These are phyloP conservation scores for Amyelois transitella DNA, from an alignment of 1,140 invertebrate species.

Conservation along the genomic window DNA sequence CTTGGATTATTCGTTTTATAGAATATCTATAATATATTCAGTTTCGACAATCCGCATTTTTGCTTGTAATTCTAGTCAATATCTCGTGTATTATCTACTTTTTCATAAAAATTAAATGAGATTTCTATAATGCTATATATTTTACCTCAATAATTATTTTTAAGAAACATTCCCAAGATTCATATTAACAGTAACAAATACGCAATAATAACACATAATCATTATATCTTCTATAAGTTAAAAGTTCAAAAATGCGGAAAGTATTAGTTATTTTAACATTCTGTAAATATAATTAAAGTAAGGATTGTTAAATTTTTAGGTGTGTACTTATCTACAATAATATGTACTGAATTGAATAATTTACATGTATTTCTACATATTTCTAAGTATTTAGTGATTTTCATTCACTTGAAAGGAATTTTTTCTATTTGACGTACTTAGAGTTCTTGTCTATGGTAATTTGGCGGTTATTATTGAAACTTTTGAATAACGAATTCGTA, in stretches of 20 bases:
- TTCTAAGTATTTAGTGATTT: not conserved
- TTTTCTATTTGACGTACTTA: not conserved
- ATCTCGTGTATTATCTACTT: not conserved
- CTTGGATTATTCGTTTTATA: constrained; percentile 1
- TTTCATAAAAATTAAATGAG: not conserved
- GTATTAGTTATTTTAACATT: not conserved
- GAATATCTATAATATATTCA: too few relatives aligned
- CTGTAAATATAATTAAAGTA: constrained; percentile 55
- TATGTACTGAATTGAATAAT: not conserved
- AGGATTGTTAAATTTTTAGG: constrained; percentile 55
- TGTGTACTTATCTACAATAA: constrained; percentile 30
- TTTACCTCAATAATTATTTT: not conserved
- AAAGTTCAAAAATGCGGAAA: constrained; percentile 1
- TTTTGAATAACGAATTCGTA: not conserved
- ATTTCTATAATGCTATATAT: not conserved
- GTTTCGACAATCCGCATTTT: not conserved
- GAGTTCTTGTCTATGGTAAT: not conserved
- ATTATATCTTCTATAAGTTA: not conserved
- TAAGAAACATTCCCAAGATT: not conserved
- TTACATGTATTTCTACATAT: not conserved
- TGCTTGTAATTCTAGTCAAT: not conserved
- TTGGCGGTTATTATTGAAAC: not conserved
- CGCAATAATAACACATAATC: not conserved
- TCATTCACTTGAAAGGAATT: not conserved
- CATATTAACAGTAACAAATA: not conserved